Percentiles rank a stretch among this genome's conserved stretches.
phyloP scores from a whole-genome alignment of 2,888 invertebrate genomes.

The Thymelicus lineola region DNA sequence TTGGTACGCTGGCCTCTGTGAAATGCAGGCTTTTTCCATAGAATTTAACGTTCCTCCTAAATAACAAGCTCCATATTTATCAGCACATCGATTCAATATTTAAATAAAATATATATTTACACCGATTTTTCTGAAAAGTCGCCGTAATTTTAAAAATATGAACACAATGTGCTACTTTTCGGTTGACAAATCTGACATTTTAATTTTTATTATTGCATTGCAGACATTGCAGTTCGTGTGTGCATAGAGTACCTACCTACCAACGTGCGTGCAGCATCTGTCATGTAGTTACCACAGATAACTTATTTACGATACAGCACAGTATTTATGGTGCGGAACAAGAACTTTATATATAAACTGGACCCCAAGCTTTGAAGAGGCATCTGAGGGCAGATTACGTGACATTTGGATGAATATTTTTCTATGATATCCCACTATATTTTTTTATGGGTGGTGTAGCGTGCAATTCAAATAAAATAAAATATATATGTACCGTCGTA shows the following conservation, averaged over 20 bases:
- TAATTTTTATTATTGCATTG: constrained; percentile 9
- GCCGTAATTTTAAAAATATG: constrained; percentile 40
- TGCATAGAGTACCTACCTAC: constrained; percentile 15
- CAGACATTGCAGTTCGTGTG: constrained; percentile 4
- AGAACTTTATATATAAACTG: too few relatives aligned
- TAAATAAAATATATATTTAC: constrained; percentile 45
- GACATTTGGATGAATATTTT: too few relatives aligned
- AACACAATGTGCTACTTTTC: constrained; percentile 58
- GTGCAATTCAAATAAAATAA: too few relatives aligned
- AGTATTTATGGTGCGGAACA: too few relatives aligned
- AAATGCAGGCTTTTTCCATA: constrained; percentile 71
- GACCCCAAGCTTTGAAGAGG: too few relatives aligned
- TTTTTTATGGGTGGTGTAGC: too few relatives aligned
- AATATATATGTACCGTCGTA: too few relatives aligned
- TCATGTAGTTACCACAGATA: not conserved
- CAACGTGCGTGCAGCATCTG: constrained; percentile 8
- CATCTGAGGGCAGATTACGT: too few relatives aligned
- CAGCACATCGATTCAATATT: constrained; percentile 45
- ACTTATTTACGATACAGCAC: not conserved
- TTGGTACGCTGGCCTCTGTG: constrained; percentile 65
- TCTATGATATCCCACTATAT: too few relatives aligned
- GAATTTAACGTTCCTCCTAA: constrained; percentile 61
- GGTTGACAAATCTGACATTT: constrained; percentile 62
- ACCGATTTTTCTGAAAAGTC: constrained; percentile 15
- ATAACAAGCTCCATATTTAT: constrained; percentile 61